Conservation (phyloP, 2,888 invertebrate genomes). For the Sicus ferrugineus region DNA sequence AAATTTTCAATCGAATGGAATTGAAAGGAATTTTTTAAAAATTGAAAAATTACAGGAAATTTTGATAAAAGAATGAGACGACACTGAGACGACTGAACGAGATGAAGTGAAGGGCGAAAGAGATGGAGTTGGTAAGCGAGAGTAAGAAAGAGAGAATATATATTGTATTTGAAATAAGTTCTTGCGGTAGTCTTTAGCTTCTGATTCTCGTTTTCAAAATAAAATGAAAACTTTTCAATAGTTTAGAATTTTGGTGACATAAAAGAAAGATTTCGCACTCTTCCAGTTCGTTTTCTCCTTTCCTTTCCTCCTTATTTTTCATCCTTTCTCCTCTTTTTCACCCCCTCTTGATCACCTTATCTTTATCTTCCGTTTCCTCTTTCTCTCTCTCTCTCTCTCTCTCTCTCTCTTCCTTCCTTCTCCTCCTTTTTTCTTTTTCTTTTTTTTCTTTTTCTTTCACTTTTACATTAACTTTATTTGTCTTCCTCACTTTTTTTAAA, state of each 20-base stretch:
- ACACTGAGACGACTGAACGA: background rate
- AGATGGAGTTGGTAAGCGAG: too few species aligned
- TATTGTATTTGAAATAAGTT: background rate
- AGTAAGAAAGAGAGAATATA: background rate
- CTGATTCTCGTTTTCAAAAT: background rate
- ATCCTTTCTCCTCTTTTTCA: background rate
- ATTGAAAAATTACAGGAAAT: slow-evolving; percentile 8
- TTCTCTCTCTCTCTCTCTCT: background rate
- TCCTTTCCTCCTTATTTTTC: background rate
- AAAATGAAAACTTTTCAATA: too few species aligned
- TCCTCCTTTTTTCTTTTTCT: too few species aligned
- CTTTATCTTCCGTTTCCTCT: background rate
- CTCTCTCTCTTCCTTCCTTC: background rate
- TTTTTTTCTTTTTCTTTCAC: too few species aligned
- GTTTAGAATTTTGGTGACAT: too few species aligned
- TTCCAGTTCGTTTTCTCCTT: too few species aligned
- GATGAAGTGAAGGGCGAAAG: background rate
- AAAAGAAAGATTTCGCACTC: too few species aligned
- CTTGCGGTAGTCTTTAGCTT: background rate
- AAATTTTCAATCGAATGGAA: slow-evolving; percentile 11
- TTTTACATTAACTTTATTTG: too few species aligned
- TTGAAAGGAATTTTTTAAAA: slow-evolving; percentile 14
- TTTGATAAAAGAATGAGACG: background rate
- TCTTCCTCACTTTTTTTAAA: too few species aligned
- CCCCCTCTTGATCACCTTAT: background rate